Base-by-base conservation (phyloP, 2,113 vertebrate species). In the Etheostoma cragini region DNA sequence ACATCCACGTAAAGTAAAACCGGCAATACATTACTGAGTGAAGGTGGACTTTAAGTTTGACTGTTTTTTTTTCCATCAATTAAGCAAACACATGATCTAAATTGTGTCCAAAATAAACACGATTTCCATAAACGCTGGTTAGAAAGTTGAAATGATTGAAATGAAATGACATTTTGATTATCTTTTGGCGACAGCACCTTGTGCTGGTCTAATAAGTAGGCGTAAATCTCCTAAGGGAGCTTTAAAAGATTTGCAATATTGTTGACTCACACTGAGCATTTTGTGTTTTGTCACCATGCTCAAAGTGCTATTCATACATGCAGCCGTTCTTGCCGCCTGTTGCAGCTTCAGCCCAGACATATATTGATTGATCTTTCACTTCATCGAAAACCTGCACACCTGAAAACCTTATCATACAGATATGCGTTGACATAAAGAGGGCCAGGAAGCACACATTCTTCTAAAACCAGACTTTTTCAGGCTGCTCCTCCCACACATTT, bases 281-380 rank as follows among this genome's bases (percentile, higher is more conserved):
- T 71, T 50, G 22, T 19, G 33, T 16, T 35, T 19, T 83, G 67
- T 71, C 66, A 68, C 50, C 35, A 49, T 8, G 19, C n/a, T 54
- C 53, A 64, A 7, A 63, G 45, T 69, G 72, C 72, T 8, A 8
- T 33, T 33, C 62, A 58, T 58, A 17, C 45, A 54, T 45, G 52
- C 53, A 56, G 46, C 50, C 8, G 0, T 24, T 77, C 58, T 62
- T 13, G 1, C 56, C 15, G 63, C 56, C 67, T 72, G 26, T 73
- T 15, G 12, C 72, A 47, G 66, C 15, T 61, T 80, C 72, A 50
- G 52, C 75, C 65, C 8, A 35, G 65, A 49, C 53, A 13, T 54
- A 67, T 73, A 84, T 66, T 73, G 62, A 87, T 82, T 73, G 62
- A 87, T 82, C 52, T 76, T 54, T 62, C 75, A 70, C 66, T 64